Evolutionary conservation across 30 jellyfish, hydroid and myxozoan genomes (phyloP).

Genomic region (Mastigias papua): DNA sequence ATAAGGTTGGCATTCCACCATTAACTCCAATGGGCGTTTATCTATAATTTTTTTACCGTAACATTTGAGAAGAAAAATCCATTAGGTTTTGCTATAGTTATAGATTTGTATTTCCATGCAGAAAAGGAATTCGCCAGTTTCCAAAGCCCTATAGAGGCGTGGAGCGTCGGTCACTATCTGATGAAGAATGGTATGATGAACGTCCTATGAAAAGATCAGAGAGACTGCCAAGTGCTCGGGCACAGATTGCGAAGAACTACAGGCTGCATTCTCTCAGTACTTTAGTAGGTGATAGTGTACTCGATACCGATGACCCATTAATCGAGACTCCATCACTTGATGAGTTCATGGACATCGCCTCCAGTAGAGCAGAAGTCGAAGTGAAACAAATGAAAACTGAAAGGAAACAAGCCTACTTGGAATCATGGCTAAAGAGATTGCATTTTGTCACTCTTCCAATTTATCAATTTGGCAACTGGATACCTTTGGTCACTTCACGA

Average conservation of each 20-base stretch:
- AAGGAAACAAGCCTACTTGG: constrained; percentile 33
- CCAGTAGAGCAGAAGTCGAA: constrained; percentile 21
- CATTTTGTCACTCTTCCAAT: constrained; percentile 92
- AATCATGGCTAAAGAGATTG: constrained; percentile 85
- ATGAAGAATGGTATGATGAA: constrained; percentile 11
- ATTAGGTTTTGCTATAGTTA: background rate
- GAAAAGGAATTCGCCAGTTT: constrained; percentile 11
- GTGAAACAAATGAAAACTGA: background rate
- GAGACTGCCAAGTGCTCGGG: background rate
- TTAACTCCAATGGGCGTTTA: no score
- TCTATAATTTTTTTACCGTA: no score
- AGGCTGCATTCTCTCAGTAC: background rate
- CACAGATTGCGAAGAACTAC: background rate
- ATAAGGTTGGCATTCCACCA: no score
- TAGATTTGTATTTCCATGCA: background rate
- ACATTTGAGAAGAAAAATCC: no score
- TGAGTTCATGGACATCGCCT: constrained; percentile 6
- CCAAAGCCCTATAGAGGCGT: constrained; percentile 69
- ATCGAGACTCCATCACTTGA: background rate
- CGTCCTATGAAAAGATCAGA: background rate
- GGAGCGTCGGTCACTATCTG: constrained; percentile 55
- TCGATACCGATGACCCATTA: background rate
- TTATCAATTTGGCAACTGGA: constrained; percentile 90
- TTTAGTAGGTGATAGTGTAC: background rate
- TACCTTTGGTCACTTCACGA: constrained; percentile 93